Conservation (phyloP, 2,113 vertebrate genomes). For the Sinocyclocheilus rhinocerous region DNA sequence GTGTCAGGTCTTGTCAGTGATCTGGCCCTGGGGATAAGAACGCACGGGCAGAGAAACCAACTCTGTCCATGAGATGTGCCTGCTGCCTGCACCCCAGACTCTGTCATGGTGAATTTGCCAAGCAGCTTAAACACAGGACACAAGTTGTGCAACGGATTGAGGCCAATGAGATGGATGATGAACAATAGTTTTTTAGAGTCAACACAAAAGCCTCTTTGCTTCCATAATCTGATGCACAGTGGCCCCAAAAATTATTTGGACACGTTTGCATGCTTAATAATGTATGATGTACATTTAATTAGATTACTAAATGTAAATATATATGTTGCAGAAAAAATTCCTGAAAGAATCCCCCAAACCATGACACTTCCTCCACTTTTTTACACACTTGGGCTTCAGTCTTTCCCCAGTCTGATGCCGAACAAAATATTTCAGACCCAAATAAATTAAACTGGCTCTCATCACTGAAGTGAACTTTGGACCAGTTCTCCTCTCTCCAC, state of each 20-base stretch:
- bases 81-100: background rate
- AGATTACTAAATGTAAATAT: too few species aligned
- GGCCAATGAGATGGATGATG: background rate
- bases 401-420: too few species aligned
- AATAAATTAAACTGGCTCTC: too few species aligned
- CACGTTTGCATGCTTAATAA: background rate
- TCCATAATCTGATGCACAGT: background rate
- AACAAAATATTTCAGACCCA: too few species aligned
- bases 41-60: background rate
- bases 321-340: too few species aligned
- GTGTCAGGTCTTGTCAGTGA: slow-evolving; percentile 41
- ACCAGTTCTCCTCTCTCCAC: too few species aligned
- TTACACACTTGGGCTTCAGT: too few species aligned
- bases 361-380: too few species aligned
- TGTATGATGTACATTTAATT: background rate
- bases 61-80: slow-evolving; percentile 8
- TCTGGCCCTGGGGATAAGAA: slow-evolving; percentile 10
- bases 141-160: slow-evolving; percentile 4
- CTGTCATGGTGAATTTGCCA: background rate
- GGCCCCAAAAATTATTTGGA: background rate
- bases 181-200: background rate
- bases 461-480: too few species aligned
- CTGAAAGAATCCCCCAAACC: too few species aligned
- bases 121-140: background rate
- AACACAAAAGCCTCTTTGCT: background rate